Conservation (phyloP, 2,888 invertebrate species). For the Tachystola acroxantha region DNA sequence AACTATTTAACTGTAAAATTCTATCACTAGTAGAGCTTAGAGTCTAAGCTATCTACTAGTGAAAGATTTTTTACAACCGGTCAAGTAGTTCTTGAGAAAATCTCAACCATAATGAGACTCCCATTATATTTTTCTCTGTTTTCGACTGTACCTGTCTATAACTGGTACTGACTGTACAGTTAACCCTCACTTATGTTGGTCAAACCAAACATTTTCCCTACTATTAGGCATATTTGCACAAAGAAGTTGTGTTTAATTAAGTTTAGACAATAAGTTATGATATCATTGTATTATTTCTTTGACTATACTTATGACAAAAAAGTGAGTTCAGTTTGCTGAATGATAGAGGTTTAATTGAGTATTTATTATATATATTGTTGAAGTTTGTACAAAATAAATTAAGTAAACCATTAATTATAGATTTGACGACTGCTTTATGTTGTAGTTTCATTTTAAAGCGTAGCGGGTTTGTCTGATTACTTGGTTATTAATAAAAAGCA, state of each 20-base stretch:
- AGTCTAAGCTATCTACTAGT: no score
- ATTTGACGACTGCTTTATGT: conserved; percentile 77
- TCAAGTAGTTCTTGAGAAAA: no score
- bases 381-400: conserved; percentile 81
- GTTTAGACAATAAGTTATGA: conserved; percentile 78
- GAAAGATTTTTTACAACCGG: no score
- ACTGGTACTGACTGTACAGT: no score
- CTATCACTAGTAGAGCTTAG: no score
- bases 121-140: no score
- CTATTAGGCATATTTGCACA: conserved; percentile 79
- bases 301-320: conserved; percentile 74
- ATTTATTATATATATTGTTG: conserved; percentile 80
- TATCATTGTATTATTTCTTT: conserved; percentile 74
- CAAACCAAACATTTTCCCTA: conserved; percentile 71
- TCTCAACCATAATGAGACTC: no score
- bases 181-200: conserved; percentile 47
- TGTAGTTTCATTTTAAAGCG: conserved; percentile 44
- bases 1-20: no score
- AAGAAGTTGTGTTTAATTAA: conserved; percentile 79
- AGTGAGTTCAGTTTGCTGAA: conserved; percentile 79
- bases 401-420: conserved; percentile 80
- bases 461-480: no score
- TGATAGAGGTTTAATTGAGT: conserved; percentile 78
- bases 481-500: no score
- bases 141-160: no score